A percentile compares a stretch with the other conserved stretches of the same genome.
Evolutionary conservation across 1,140 invertebrate species (phyloP).

Genomic region (Campoletis sonorensis): DNA sequence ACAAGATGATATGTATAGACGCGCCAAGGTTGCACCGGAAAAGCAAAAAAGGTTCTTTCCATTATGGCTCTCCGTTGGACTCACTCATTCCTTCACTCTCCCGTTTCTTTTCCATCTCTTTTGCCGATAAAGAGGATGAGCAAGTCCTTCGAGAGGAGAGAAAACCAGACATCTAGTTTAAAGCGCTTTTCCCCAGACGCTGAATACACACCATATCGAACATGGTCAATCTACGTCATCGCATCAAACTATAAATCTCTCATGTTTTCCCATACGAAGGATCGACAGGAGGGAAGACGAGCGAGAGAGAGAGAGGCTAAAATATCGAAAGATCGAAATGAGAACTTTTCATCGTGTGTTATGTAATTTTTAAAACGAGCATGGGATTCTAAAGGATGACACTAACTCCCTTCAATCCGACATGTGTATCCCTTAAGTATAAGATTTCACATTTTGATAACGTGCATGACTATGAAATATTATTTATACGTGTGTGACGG

Average conservation of each 20-base stretch:
- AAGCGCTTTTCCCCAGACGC: not conserved
- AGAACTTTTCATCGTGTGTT: not conserved
- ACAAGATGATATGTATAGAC: slow-evolving; percentile 18
- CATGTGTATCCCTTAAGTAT: not conserved
- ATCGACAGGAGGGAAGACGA: too few species aligned
- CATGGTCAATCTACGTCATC: slow-evolving; percentile 43
- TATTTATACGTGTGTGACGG: not conserved
- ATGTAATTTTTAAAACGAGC: not conserved
- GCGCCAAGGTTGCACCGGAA: not conserved
- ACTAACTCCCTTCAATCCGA: not conserved
- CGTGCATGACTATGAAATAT: slow-evolving; percentile 32
- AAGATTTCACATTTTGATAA: not conserved
- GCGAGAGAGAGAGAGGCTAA: not conserved
- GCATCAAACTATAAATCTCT: slow-evolving; percentile 46
- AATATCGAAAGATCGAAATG: not conserved
- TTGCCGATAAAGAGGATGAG: not conserved
- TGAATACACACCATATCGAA: slow-evolving; percentile 31
- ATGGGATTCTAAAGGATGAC: not conserved
- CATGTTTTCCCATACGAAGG: not conserved
- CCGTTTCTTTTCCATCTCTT: not conserved
- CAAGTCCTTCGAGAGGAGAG: not conserved
- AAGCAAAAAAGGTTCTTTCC: slow-evolving; percentile 24
- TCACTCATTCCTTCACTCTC: not conserved
- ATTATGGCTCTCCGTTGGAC: slow-evolving; percentile 13
- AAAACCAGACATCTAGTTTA: not conserved